These are phyloP conservation scores for Drosophila aldrichi DNA, from an alignment of 2,888 invertebrate genomes.

Conservation along the genomic window DNA sequence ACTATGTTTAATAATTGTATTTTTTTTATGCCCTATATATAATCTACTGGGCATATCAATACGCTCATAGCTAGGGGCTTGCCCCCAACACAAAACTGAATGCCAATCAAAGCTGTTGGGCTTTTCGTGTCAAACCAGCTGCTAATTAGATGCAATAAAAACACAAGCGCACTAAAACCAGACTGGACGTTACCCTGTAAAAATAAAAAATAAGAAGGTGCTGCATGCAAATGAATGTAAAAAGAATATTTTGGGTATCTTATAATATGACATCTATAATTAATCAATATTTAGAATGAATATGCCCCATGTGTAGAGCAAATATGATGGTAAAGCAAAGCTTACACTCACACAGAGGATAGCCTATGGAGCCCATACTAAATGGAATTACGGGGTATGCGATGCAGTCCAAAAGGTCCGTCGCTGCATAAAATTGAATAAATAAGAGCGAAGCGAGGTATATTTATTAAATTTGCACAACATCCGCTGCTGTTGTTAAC, in stretches of 20 bases:
- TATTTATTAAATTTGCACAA: constrained; percentile 78
- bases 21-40: constrained; percentile 5
- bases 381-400: constrained; percentile 21
- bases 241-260: neutral
- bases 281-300: neutral
- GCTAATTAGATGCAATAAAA: constrained; percentile 53
- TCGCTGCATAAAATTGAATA: constrained; percentile 56
- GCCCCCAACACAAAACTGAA: neutral
- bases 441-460: constrained; percentile 59
- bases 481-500: constrained; percentile 75
- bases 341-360: too few species aligned
- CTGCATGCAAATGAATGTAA: too few species aligned
- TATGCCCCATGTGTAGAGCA: neutral
- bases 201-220: neutral
- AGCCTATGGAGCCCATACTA: too few species aligned
- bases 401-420: constrained; percentile 27
- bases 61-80: constrained; percentile 12
- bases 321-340: too few species aligned
- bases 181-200: constrained; percentile 16
- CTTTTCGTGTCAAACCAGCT: constrained; percentile 32
- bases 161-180: neutral
- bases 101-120: constrained; percentile 27
- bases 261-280: too few species aligned
- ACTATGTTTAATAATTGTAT: constrained; percentile 6
- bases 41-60: constrained; percentile 21